Evolutionary conservation across 2,888 invertebrate species (phyloP), one percentile per base, ranked within the genome.

Genomic region (Chrysotoxum bicinctum): DNA sequence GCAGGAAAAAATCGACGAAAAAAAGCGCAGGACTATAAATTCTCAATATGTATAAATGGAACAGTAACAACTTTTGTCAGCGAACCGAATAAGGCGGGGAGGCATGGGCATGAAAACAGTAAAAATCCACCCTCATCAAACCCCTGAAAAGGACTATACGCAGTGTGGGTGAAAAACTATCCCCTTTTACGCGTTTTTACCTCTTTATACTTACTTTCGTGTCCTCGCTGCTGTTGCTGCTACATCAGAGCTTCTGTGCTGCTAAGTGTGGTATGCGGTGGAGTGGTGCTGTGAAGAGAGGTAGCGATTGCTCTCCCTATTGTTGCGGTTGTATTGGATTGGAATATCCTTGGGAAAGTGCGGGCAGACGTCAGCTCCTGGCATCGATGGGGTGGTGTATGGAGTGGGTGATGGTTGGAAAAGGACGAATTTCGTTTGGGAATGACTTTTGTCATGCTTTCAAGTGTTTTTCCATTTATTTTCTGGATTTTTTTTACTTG

Each of bases 371-470:
- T 37, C 50, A 68, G 84, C 84, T 76, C 76, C 84, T 85, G 58
- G 62, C 66, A 50, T n/a, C 32, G 30, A 14, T 19, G 2, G 10
- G 64, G 40, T n/a, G n/a, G 45, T 45, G 60, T 12, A 35, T 40
- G 62, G 56, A 23, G 26, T 43, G 64, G 64, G 32, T 19, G 45
- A 26, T 14, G 19, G 37, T 60, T 37, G 60, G 14, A 48, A 73
- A 75, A 60, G 52, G 48, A 73, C 84, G 76, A 77, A 48, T 64
- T 81, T 77, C 81, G 68, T 81, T 85, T 64, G 69, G 76, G 72
- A 76, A 85, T 80, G 85, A 85, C 85, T 85, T 85, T 85, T 85
- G 85, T 81, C 81, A 81, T 85, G 81, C 81, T 85, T 81, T 85
- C 81, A 85, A 85, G 85, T 81, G 85, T 85, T 73, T 85, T 77